A percentile compares a stretch with the other conserved stretches of the same genome.
Conservation (phyloP, 2,888 invertebrate genomes). For the Andrena minutula region DNA sequence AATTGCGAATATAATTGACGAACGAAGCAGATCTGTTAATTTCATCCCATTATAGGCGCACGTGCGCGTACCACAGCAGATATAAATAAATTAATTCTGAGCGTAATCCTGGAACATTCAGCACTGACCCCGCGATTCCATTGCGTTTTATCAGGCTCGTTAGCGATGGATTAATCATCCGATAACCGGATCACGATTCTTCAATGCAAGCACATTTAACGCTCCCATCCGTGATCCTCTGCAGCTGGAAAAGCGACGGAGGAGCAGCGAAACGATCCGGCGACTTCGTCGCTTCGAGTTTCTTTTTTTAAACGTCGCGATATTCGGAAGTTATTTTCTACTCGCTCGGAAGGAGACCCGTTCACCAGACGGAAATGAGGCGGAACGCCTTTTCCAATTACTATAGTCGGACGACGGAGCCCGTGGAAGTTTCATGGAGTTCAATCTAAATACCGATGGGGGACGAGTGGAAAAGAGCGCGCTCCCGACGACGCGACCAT, state of each 20-base stretch:
- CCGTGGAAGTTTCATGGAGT: not conserved
- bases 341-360: not conserved
- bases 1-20: conserved; percentile 22
- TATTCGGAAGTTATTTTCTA: conserved; percentile 29
- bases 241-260: not conserved
- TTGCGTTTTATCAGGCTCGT: conserved; percentile 16
- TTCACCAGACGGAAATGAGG: conserved; percentile 27
- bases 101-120: conserved; percentile 6
- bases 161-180: conserved; percentile 28
- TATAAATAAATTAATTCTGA: conserved; percentile 33
- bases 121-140: not conserved
- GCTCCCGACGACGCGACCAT: not conserved
- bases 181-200: not conserved
- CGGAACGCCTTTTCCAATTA: conserved; percentile 14
- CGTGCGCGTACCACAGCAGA: not conserved
- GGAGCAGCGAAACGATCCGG: not conserved
- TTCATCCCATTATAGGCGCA: not conserved
- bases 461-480: not conserved
- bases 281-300: not conserved
- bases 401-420: not conserved
- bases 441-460: not conserved
- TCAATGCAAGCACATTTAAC: not conserved
- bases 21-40: conserved; percentile 2
- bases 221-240: not conserved
- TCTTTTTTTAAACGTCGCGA: not conserved